Evolutionary conservation across 2,113 vertebrate species (phyloP).

Genomic region (Athene cunicularia): DNA sequence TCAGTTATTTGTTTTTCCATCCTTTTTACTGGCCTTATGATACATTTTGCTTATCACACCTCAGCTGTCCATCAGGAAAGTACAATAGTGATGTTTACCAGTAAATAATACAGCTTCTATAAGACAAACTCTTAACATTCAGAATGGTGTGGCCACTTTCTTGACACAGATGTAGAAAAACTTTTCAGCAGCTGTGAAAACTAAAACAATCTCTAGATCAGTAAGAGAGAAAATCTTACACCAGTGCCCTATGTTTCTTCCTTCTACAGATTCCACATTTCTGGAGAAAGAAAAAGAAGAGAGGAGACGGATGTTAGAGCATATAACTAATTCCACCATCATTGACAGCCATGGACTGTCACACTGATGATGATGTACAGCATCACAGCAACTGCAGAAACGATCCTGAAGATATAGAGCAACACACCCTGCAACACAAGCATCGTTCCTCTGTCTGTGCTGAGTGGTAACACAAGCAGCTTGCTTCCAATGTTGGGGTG

Average conservation of each 20-base stretch:
- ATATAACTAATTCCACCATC: not conserved
- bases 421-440: not conserved
- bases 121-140: not conserved
- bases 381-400: not conserved
- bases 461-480: not conserved
- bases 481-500: not conserved
- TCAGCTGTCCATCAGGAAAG: not conserved
- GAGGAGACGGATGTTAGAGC: not conserved
- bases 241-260: not conserved
- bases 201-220: not conserved
- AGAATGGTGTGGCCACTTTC: not conserved
- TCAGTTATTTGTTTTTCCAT: not conserved
- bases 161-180: not conserved
- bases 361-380: not conserved
- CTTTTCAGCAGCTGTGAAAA: not conserved
- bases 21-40: not conserved
- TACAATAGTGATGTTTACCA: not conserved
- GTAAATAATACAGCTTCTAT: not conserved
- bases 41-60: not conserved
- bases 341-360: not conserved
- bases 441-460: not conserved
- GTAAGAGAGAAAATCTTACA: not conserved
- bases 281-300: not conserved
- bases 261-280: not conserved
- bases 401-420: not conserved